A percentile compares a stretch with the other conserved stretches of the same genome.
Conservation (phyloP, 2,888 invertebrate species). For the Athalia cordata region DNA sequence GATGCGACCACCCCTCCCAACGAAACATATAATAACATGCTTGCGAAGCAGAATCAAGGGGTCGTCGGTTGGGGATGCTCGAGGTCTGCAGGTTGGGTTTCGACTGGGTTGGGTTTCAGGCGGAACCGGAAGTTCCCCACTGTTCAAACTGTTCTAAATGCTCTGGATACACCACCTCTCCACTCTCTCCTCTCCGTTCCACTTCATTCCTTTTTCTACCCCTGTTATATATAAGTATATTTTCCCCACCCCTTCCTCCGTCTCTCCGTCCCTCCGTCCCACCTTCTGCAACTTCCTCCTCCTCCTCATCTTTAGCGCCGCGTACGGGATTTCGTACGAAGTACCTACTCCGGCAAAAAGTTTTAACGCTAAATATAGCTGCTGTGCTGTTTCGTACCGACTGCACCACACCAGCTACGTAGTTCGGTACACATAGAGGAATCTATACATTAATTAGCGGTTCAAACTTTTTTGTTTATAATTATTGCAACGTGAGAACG, state of each 20-base stretch:
- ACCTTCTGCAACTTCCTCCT: too few relatives aligned
- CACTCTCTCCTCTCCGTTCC: slow-evolving; percentile 31
- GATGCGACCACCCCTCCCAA: slow-evolving; percentile 30
- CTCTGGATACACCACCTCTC: slow-evolving; percentile 30
- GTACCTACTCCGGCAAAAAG: slow-evolving; percentile 28
- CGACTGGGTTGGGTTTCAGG: slow-evolving; percentile 25
- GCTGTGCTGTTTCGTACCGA: slow-evolving; percentile 5
- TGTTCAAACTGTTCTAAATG: slow-evolving; percentile 44
- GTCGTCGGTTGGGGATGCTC: slow-evolving; percentile 36
- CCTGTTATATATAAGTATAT: slow-evolving; percentile 41
- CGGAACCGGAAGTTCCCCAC: slow-evolving; percentile 41
- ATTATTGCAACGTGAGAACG: slow-evolving; percentile 3
- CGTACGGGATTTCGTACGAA: slow-evolving; percentile 33
- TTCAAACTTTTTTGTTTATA: not conserved
- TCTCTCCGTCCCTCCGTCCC: slow-evolving; percentile 32
- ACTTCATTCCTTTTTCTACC: slow-evolving; percentile 16
- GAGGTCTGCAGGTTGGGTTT: slow-evolving; percentile 24
- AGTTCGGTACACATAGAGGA: not conserved
- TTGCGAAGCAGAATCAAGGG: slow-evolving; percentile 44
- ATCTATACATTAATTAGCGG: not conserved
- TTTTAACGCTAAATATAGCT: slow-evolving; percentile 13
- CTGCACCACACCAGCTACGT: not conserved
- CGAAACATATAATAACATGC: slow-evolving; percentile 46
- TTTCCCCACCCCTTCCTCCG: slow-evolving; percentile 44
- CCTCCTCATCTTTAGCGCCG: slow-evolving; percentile 13